Evolutionary conservation across 2,797 vertebrate species (phyloP).

Genomic region (Trematomus bernacchii): DNA sequence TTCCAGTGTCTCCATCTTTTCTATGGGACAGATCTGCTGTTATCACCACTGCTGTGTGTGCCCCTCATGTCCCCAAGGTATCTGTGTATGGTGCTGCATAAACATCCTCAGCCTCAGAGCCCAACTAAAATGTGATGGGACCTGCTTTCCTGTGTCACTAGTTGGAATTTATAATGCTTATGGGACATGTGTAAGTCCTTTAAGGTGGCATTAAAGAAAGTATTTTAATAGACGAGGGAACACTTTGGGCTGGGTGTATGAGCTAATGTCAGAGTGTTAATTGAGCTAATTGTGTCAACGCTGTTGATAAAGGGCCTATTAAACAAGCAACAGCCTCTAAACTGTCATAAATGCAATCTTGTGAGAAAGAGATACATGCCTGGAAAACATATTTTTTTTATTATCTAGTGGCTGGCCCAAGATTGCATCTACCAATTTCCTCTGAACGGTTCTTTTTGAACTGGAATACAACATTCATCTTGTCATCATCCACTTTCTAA

Average conservation of each 20-base stretch:
- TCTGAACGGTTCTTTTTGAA: not conserved
- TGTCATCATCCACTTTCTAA: slow-evolving; percentile 64
- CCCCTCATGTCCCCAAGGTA: slow-evolving; percentile 48
- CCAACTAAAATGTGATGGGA: slow-evolving; percentile 20
- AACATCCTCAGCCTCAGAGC: slow-evolving; percentile 41
- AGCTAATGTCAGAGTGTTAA: slow-evolving; percentile 69
- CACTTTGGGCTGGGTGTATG: slow-evolving; percentile 42
- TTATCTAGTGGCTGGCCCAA: slow-evolving; percentile 10
- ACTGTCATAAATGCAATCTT: slow-evolving; percentile 55
- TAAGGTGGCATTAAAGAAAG: slow-evolving; percentile 54
- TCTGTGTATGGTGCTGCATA: slow-evolving; percentile 49
- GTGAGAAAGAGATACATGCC: slow-evolving; percentile 34
- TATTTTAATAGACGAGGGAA: slow-evolving; percentile 58
- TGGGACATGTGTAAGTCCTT: slow-evolving; percentile 62
- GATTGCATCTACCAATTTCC: slow-evolving; percentile 8
- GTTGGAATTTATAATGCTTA: slow-evolving; percentile 67
- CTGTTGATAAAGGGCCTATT: slow-evolving; percentile 71
- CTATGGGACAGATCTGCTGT: slow-evolving; percentile 60
- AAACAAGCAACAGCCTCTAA: slow-evolving; percentile 58
- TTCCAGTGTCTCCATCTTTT: slow-evolving; percentile 53
- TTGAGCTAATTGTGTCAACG: slow-evolving; percentile 70
- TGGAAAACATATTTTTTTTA: slow-evolving; percentile 34
- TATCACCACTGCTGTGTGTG: slow-evolving; percentile 56
- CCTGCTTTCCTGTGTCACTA: slow-evolving; percentile 50
- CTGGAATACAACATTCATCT: slow-evolving; percentile 12